Conservation (phyloP, 1,140 invertebrate genomes). For the Trigoniulus corallinus region DNA sequence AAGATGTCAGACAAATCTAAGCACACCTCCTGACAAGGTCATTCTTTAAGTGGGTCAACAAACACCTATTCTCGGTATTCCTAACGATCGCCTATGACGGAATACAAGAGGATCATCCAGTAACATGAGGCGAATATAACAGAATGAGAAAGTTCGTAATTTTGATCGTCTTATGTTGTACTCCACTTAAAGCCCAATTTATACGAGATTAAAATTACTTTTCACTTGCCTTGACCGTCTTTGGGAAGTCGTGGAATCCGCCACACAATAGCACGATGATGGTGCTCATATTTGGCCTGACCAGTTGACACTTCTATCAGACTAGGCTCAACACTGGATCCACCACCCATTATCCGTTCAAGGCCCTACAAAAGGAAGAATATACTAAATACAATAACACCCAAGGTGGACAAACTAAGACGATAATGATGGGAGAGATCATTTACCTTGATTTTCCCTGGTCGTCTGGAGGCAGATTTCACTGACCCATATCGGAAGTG, state of each 20-base stretch:
- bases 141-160: not conserved
- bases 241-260: slow-evolving; percentile 88
- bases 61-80: too few relatives aligned
- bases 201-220: too few relatives aligned
- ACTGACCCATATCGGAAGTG: slow-evolving; percentile 98
- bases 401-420: slow-evolving; percentile 11
- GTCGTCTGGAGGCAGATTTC: slow-evolving; percentile 78
- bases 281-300: slow-evolving; percentile 97
- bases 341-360: slow-evolving; percentile 79
- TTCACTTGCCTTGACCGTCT: slow-evolving; percentile 71
- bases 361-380: slow-evolving; percentile 58
- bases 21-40: not conserved
- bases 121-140: too few relatives aligned
- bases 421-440: too few relatives aligned
- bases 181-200: too few relatives aligned
- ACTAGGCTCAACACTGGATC: slow-evolving; percentile 76
- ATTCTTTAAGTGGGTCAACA: too few relatives aligned
- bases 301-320: slow-evolving; percentile 96
- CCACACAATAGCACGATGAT: slow-evolving; percentile 95
- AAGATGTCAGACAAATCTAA: slow-evolving; percentile 10
- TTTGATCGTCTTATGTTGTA: too few relatives aligned
- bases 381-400: not conserved
- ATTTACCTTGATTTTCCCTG: slow-evolving; percentile 39
- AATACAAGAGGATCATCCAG: too few relatives aligned
- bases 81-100: too few relatives aligned